These are phyloP conservation scores for Plutomurus gul DNA, from an alignment of 1,140 invertebrate genomes.

Conservation along the genomic window DNA sequence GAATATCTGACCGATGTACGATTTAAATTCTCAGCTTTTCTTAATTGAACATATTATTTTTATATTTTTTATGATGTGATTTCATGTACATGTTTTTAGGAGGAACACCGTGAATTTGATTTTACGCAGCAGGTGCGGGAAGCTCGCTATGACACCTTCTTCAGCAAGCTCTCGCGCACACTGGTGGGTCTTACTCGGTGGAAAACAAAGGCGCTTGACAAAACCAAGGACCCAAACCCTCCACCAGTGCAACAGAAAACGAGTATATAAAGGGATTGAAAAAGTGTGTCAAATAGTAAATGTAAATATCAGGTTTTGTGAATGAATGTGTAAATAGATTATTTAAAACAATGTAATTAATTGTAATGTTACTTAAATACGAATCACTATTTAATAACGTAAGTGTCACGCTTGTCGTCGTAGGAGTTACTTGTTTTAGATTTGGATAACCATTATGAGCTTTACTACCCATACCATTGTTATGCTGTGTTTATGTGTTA, in stretches of 20 bases:
- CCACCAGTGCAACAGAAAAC: no score
- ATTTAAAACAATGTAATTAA: no score
- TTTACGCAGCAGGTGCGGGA: not conserved
- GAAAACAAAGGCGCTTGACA: not conserved
- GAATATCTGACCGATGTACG: not conserved
- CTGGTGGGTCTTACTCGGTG: not conserved
- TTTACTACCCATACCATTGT: no score
- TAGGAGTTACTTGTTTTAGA: no score
- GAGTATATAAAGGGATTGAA: not conserved
- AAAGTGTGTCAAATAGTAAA: not conserved
- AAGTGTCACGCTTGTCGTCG: no score
- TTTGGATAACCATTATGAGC: no score
- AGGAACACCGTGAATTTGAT: not conserved
- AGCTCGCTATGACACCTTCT: not conserved
- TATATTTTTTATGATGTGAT: not conserved
- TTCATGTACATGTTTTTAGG: not conserved
- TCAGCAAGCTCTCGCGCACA: not conserved
- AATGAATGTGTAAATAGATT: no score
- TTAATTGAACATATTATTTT: not conserved
- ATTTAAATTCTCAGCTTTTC: not conserved
- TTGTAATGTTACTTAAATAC: not conserved
- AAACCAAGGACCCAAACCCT: not conserved
- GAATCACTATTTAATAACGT: no score
- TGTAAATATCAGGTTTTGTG: no score
- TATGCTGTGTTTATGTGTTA: no score